Percentiles rank a stretch among this genome's conserved stretches.
phyloP scores from a whole-genome alignment of 2,888 invertebrate species.

The Watsonalla cultraria region DNA sequence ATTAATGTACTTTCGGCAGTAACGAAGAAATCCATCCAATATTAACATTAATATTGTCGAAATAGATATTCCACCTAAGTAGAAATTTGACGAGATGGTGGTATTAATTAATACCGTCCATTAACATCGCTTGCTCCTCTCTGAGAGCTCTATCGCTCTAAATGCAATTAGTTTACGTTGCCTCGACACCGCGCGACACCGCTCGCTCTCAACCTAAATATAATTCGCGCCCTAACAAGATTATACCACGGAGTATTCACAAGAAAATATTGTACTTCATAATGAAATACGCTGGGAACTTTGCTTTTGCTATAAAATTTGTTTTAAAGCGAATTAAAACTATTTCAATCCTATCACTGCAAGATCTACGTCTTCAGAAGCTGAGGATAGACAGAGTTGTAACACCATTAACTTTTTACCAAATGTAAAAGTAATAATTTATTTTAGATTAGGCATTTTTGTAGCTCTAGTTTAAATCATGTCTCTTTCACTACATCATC shows the following conservation, averaged over 20 bases:
- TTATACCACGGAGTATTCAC: slow-evolving; percentile 59
- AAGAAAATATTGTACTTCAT: slow-evolving; percentile 58
- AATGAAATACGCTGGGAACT: slow-evolving; percentile 37
- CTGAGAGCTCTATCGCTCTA: slow-evolving; percentile 61
- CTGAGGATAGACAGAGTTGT: no score
- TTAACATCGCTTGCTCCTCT: slow-evolving; percentile 69
- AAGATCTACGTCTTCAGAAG: neutral
- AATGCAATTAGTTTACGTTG: slow-evolving; percentile 66
- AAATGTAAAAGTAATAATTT: no score
- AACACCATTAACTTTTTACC: no score
- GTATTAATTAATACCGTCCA: slow-evolving; percentile 75
- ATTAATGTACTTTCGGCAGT: neutral
- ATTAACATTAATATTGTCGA: slow-evolving; percentile 31
- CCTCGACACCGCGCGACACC: slow-evolving; percentile 59
- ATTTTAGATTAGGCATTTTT: no score
- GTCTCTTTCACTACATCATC: no score
- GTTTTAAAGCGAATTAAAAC: neutral
- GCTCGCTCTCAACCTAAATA: slow-evolving; percentile 62
- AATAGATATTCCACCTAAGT: slow-evolving; percentile 54
- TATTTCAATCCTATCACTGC: neutral
- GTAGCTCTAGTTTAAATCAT: no score
- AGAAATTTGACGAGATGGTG: slow-evolving; percentile 66
- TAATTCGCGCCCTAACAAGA: slow-evolving; percentile 66
- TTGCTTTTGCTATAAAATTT: slow-evolving; percentile 3
- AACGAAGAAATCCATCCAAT: slow-evolving; percentile 10